phyloP scores from a whole-genome alignment of 1,140 invertebrate species.

The Drosophila mauritiana region DNA sequence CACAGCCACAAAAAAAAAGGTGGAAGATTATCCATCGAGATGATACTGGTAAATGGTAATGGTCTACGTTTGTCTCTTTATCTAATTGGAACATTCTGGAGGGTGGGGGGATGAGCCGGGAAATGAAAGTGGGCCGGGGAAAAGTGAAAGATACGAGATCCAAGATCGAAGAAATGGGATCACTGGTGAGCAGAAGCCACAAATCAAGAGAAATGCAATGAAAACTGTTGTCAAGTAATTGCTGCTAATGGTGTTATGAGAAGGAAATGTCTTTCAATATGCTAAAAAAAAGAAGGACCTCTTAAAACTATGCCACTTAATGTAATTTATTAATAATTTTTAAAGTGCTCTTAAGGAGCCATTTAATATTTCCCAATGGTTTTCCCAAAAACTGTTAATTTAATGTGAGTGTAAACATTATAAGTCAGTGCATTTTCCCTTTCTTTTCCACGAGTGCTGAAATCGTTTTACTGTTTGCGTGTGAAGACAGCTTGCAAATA shows the following conservation, averaged over 20 bases:
- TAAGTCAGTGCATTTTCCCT: slow-evolving; percentile 12
- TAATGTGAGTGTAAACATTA: background rate
- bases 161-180: slow-evolving; percentile 16
- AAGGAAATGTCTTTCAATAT: background rate
- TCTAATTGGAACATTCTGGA: slow-evolving; percentile 44
- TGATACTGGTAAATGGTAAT: slow-evolving; percentile 35
- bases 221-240: slow-evolving; percentile 1
- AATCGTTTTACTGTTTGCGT: slow-evolving; percentile 47
- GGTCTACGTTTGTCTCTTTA: slow-evolving; percentile 16
- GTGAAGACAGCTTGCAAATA: slow-evolving; percentile 43
- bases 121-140: slow-evolving; percentile 4
- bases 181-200: slow-evolving; percentile 22
- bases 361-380: background rate
- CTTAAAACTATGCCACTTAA: too few species aligned
- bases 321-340: too few species aligned
- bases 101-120: background rate
- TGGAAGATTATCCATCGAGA: slow-evolving; percentile 5
- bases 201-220: background rate
- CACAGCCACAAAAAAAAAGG: background rate
- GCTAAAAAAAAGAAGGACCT: too few species aligned
- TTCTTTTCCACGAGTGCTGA: slow-evolving; percentile 23
- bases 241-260: background rate
- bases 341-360: background rate
- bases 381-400: background rate
- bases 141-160: slow-evolving; percentile 29